Conservation (phyloP, 1,140 invertebrate genomes). For the Zaprionus capensis region DNA sequence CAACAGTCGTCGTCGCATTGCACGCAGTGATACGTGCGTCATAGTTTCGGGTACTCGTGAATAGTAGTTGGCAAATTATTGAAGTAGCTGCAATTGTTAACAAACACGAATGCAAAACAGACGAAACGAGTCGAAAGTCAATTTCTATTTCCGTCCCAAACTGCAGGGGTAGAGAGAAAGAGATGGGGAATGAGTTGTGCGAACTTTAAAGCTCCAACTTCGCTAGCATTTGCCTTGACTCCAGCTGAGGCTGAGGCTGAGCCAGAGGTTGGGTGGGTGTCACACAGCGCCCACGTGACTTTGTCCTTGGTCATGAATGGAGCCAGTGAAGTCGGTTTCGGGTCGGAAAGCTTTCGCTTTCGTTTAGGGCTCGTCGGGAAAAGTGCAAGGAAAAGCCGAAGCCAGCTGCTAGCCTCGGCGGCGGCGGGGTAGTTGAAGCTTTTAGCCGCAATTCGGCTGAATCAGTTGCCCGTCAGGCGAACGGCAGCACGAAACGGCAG, state of each 20-base stretch:
- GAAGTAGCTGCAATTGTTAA: neutral
- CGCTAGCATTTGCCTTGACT: neutral
- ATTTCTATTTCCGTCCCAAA: neutral
- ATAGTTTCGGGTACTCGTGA: constrained; percentile 19
- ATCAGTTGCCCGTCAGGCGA: constrained; percentile 73
- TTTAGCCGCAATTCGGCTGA: constrained; percentile 51
- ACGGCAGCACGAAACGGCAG: constrained; percentile 57
- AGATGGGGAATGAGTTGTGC: neutral
- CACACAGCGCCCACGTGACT: constrained; percentile 59
- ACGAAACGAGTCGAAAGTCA: neutral
- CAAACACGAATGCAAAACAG: constrained; percentile 5
- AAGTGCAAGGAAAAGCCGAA: constrained; percentile 58
- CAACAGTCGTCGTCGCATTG: constrained; percentile 17
- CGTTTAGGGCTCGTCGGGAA: constrained; percentile 34
- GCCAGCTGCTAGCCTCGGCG: neutral
- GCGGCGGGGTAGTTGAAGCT: constrained; percentile 46
- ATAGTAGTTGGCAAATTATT: constrained; percentile 11
- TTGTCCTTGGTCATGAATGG: constrained; percentile 58
- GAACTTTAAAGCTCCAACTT: constrained; percentile 23
- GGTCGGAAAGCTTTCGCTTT: constrained; percentile 54
- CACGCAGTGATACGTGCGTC: constrained; percentile 63
- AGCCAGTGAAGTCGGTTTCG: constrained; percentile 29
- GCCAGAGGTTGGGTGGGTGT: neutral
- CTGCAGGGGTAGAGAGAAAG: neutral
- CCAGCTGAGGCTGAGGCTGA: neutral